Evolutionary conservation across 2,888 invertebrate species (phyloP).

Genomic region (Andrena chrysosceles): DNA sequence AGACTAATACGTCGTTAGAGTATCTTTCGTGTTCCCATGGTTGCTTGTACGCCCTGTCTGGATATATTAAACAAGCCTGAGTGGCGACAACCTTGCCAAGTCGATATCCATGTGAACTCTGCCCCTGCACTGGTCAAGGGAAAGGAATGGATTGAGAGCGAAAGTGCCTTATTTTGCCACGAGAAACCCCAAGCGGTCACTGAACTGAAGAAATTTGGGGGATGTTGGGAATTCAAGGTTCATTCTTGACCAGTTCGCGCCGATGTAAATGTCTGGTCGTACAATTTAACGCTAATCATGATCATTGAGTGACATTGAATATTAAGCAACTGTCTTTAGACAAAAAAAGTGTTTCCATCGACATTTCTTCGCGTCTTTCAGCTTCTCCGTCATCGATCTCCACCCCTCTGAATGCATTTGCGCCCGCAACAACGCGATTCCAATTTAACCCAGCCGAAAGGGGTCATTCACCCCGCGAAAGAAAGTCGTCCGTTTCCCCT

Average conservation of each 20-base stretch:
- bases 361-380: no score
- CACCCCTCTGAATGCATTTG: background rate
- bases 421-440: constrained; percentile 10
- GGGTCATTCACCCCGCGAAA: constrained; percentile 6
- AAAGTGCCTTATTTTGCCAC: background rate
- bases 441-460: constrained; percentile 3
- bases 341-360: no score
- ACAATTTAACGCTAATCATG: no score
- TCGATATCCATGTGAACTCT: constrained; percentile 10
- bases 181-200: background rate
- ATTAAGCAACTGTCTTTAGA: background rate
- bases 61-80: constrained; percentile 60
- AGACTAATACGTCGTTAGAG: background rate
- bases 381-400: background rate
- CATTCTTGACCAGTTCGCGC: no score
- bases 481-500: constrained; percentile 39
- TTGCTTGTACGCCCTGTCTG: constrained; percentile 23
- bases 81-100: constrained; percentile 21
- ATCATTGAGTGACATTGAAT: background rate
- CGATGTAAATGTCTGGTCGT: no score
- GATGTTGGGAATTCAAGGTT: background rate
- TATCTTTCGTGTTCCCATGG: constrained; percentile 22
- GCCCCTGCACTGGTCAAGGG: background rate
- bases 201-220: background rate
- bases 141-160: background rate